Percentiles rank a stretch among this genome's conserved stretches.
phyloP scores from a whole-genome alignment of 2,113 vertebrate genomes.

The Thinocorus orbignyianus region DNA sequence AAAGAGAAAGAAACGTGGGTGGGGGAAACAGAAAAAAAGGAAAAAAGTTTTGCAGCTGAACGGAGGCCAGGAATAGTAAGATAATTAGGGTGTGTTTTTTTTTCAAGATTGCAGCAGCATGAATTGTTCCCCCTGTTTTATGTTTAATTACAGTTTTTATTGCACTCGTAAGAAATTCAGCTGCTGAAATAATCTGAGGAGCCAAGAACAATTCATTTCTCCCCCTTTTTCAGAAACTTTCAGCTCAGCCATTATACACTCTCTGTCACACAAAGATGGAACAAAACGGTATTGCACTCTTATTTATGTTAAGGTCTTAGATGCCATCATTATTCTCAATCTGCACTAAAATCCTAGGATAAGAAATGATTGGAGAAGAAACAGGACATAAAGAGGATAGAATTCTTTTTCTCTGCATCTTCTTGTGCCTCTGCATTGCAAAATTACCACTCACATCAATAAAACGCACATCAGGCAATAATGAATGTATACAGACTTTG shows the following conservation, averaged over 20 bases:
- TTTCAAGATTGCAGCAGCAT: slow-evolving; percentile 30
- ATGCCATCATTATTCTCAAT: background rate
- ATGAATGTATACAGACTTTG: background rate
- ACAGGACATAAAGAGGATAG: background rate
- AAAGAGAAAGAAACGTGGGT: background rate
- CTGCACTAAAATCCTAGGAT: background rate
- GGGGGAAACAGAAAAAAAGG: background rate
- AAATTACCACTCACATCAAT: slow-evolving; percentile 27
- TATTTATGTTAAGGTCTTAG: background rate
- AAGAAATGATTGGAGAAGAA: background rate
- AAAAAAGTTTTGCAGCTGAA: background rate
- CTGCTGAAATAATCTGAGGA: slow-evolving; percentile 35
- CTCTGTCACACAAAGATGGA: background rate
- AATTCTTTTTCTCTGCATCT: background rate
- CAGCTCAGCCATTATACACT: background rate
- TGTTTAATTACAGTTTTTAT: slow-evolving; percentile 69
- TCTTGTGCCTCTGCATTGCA: background rate
- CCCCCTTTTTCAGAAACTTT: slow-evolving; percentile 23
- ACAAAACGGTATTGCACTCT: background rate
- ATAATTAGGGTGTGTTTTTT: slow-evolving; percentile 7
- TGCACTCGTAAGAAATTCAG: slow-evolving; percentile 62
- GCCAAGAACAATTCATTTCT: slow-evolving; percentile 28
- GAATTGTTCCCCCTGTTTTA: slow-evolving; percentile 44
- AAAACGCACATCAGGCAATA: slow-evolving; percentile 43
- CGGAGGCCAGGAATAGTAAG: background rate